A percentile compares a stretch with the other conserved stretches of the same genome.
These are phyloP conservation scores for Plebejus argus DNA, from an alignment of 2,888 invertebrate species.

Conservation along the genomic window DNA sequence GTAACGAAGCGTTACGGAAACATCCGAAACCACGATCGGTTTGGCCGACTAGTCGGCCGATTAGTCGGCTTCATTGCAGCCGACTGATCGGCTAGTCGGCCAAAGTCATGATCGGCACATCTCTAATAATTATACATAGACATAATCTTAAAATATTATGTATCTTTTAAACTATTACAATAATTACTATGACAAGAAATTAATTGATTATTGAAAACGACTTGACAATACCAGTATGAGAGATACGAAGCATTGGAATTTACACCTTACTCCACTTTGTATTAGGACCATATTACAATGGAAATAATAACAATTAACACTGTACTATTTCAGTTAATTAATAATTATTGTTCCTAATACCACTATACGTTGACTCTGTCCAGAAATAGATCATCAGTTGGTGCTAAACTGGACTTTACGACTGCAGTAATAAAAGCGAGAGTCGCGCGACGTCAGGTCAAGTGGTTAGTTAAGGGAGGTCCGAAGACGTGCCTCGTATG, in stretches of 20 bases:
- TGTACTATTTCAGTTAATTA: conserved; percentile 15
- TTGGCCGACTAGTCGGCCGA: too few species aligned
- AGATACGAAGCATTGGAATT: not conserved
- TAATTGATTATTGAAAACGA: not conserved
- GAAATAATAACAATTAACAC: not conserved
- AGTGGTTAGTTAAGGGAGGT: conserved; percentile 32
- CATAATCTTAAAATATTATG: too few species aligned
- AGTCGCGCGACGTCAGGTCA: conserved; percentile 1
- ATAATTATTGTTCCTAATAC: conserved; percentile 13
- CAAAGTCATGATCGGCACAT: too few species aligned
- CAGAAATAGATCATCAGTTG: not conserved
- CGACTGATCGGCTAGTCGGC: too few species aligned
- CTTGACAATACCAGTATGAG: not conserved
- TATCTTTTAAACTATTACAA: too few species aligned
- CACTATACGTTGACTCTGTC: conserved; percentile 4
- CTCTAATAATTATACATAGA: too few species aligned
- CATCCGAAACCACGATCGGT: too few species aligned
- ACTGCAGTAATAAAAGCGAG: not conserved
- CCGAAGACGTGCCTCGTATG: conserved; percentile 27
- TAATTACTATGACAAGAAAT: not conserved
- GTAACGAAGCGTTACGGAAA: too few species aligned
- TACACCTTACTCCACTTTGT: not conserved
- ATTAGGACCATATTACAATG: not conserved
- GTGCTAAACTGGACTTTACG: not conserved
- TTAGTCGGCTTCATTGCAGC: too few species aligned